Base-by-base conservation (phyloP, 2,888 invertebrate species). In the Campoletis raptor region DNA sequence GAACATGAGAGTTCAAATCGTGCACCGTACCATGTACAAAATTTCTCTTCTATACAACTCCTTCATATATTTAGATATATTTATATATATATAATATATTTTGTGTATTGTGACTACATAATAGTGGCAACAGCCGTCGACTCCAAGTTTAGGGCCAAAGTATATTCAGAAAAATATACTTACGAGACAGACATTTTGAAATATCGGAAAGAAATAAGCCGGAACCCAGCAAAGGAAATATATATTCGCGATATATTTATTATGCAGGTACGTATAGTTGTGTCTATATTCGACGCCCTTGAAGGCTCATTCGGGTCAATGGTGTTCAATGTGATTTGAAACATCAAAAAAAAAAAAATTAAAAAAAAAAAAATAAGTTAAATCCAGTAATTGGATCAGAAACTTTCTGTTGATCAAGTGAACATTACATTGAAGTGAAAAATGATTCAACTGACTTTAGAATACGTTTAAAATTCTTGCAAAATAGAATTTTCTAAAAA, bases 1-100 rank as follows among this genome's bases (percentile, higher is more conserved):
- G 57, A 72, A 81, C 45, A 80, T 81, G 76, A 77, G 67, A 78
- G 54, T 67, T 81, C 77, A 67, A 81, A 85, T 73, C 54, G 66
- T 61, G 37, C 76, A 48, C 24, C 61, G 37, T 66, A 72, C 77
- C 77, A 24, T 66, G 64, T 45, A 66, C 45, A 15, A n/a, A 85
- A 52, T 72, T 85, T 72, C 82, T 69, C 82, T 76, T 61, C 69
- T 77, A 24, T 61, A 37, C 70, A 40, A 54, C 21, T 45, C 45
- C 0, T 30, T n/a, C 7, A 2, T 61, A 61, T 18, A 36, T 67
- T 21, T 30, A 45, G n/a, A 52, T 66, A 77, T 77, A 48, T 48
- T 40, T 67, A 78, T 21, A 48, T 64, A 64, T 40, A 12, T 54
- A 12, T 54, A 0, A 8, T 15, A 57, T 15, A 36, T 21, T 74